Evolutionary conservation across 2,888 invertebrate genomes (phyloP).

Genomic region (Tridacna crocea): DNA sequence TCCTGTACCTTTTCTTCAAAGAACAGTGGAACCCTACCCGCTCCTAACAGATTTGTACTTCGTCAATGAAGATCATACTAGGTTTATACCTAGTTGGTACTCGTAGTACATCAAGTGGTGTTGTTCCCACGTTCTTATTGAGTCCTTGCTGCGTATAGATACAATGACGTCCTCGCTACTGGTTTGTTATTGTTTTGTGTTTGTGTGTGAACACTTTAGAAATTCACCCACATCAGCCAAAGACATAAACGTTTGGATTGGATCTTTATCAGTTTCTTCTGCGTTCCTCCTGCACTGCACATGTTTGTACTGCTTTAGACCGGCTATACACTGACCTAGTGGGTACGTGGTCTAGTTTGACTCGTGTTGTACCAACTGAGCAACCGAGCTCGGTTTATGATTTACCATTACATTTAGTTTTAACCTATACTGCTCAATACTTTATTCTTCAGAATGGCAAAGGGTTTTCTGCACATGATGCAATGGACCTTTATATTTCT

Average conservation of each 20-base stretch:
- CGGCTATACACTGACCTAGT: slow-evolving; percentile 1
- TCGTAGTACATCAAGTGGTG: not conserved
- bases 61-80: slow-evolving; percentile 9
- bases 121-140: not conserved
- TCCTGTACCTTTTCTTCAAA: not conserved
- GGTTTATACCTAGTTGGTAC: slow-evolving; percentile 6
- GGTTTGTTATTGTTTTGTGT: not conserved
- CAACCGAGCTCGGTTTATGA: too few relatives aligned
- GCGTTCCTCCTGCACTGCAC: not conserved
- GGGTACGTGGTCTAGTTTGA: slow-evolving; percentile 5
- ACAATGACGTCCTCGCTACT: not conserved
- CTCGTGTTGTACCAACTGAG: not conserved
- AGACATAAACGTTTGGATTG: not conserved
- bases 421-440: too few relatives aligned
- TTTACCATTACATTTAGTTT: too few relatives aligned
- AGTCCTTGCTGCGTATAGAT: not conserved
- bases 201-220: not conserved
- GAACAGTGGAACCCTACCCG: too few relatives aligned
- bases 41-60: slow-evolving; percentile 11
- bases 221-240: not conserved
- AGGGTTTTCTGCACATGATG: too few relatives aligned
- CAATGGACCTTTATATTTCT: too few relatives aligned
- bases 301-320: not conserved
- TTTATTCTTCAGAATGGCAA: too few relatives aligned
- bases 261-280: not conserved